A percentile compares a stretch with the other conserved stretches of the same genome.
Evolutionary conservation across 2,888 invertebrate species (phyloP).

Genomic region (Aporophyla nigra): DNA sequence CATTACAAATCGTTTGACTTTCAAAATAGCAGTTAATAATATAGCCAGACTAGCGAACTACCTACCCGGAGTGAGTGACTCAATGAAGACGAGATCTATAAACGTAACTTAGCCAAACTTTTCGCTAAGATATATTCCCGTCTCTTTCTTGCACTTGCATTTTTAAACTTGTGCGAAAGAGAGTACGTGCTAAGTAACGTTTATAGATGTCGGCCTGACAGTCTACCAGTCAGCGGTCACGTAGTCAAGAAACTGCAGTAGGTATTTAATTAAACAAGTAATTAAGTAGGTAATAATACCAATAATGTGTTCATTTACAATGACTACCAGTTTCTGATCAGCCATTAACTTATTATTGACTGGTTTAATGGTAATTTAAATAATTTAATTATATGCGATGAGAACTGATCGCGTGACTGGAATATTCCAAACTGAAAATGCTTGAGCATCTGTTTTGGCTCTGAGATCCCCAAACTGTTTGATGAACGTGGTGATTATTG

Average conservation of each 20-base stretch:
- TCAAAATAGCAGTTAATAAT: constrained; percentile 1
- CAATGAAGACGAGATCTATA: neutral
- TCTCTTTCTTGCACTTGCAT: neutral
- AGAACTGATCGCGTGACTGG: neutral
- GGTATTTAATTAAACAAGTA: constrained; percentile 30
- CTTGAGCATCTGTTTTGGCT: neutral
- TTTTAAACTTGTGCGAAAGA: neutral
- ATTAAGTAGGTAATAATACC: constrained; percentile 17
- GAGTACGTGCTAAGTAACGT: neutral
- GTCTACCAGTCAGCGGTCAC: constrained; percentile 41
- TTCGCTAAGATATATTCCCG: neutral
- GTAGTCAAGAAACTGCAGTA: constrained; percentile 24
- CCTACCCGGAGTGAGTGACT: too few species aligned
- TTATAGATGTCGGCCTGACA: neutral
- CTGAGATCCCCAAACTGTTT: neutral
- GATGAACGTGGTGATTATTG: neutral
- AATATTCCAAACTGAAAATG: constrained; percentile 10
- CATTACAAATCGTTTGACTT: constrained; percentile 34
- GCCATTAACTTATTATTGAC: constrained; percentile 9
- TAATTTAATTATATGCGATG: neutral
- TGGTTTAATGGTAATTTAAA: constrained; percentile 14
- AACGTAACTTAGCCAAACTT: neutral
- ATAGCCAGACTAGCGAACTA: neutral
- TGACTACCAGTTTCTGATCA: constrained; percentile 20
- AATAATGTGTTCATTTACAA: constrained; percentile 16